Evolutionary conservation across 2,797 vertebrate species (phyloP).

Genomic region (Eidolon dupreanum): DNA sequence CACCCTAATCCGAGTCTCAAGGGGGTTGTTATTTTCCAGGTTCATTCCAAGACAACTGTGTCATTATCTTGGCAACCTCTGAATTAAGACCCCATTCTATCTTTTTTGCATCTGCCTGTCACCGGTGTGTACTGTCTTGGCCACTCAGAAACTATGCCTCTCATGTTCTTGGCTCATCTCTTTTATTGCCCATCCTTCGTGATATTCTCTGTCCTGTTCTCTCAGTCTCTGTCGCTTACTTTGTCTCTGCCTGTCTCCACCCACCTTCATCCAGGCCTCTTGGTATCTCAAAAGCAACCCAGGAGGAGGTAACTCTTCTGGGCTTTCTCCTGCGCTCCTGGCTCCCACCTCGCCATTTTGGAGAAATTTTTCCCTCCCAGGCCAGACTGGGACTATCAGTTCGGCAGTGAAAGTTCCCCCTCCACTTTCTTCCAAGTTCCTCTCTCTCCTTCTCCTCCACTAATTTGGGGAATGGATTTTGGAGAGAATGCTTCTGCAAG

Average conservation of each 20-base stretch:
- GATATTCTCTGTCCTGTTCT: background rate
- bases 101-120: background rate
- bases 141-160: background rate
- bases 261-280: background rate
- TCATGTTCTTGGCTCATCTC: background rate
- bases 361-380: background rate
- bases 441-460: background rate
- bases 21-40: background rate
- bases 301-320: background rate
- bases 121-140: background rate
- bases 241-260: background rate
- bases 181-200: background rate
- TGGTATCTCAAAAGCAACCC: background rate
- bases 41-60: conserved; percentile 61
- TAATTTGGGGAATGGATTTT: conserved; percentile 53
- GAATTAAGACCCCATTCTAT: background rate
- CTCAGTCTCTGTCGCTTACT: background rate
- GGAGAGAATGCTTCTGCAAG: conserved; percentile 56
- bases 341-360: background rate
- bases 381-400: background rate
- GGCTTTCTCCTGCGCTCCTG: background rate
- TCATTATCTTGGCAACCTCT: conserved; percentile 43
- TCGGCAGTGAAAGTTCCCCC: background rate
- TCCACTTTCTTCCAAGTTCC: background rate
- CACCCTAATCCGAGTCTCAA: background rate